Evolutionary conservation across 2,888 invertebrate genomes (phyloP), one percentile per base, ranked within the genome.

Genomic region (Drosophila sordidula): DNA sequence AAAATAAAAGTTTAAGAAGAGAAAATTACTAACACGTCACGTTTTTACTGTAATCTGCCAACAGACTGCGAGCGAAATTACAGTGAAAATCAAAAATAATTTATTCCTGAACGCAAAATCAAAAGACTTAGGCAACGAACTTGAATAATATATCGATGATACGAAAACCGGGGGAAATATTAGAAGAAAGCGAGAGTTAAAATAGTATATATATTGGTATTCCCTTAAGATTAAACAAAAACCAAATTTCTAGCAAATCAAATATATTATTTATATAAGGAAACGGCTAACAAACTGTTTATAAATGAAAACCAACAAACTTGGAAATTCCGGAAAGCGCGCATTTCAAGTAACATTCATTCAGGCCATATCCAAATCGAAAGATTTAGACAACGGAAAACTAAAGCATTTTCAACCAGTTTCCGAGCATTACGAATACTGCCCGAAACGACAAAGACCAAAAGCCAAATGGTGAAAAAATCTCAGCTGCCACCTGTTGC

Each of bases 301-400:
- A n/a, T n/a, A n/a, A n/a, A n/a, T n/a, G 6, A 6, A 26, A 26
- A 26, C 5, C 1, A 71, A 79, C 74, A 69, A 79, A 72, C 68
- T 62, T 50, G 57, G 57, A 50, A 46, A 34, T 34, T 34, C 5
- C 4, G 12, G 12, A 34, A 34, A 4, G 4, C 11, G 34, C 34
- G 34, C 34, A 12, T 34, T 12, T 34, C 34, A 34, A 16, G 32
- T 18, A 26, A 36, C 49, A 26, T 47, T 41, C 39, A 62, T 46
- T 55, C 55, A 67, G 16, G 29, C 14, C 32, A 38, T 29, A 38
- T 41, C 42, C 41, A 61, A 63, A 54, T 38, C 75, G 55, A 82
- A 80, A 72, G 78, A 89, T 69, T 79, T 74, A 75, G 71, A 68
- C 58, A 73, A 75, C 77, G 71, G 78, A 39, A 6, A 46, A 34